phyloP scores from a whole-genome alignment of 2,888 invertebrate genomes.

The Brachycybe producta region DNA sequence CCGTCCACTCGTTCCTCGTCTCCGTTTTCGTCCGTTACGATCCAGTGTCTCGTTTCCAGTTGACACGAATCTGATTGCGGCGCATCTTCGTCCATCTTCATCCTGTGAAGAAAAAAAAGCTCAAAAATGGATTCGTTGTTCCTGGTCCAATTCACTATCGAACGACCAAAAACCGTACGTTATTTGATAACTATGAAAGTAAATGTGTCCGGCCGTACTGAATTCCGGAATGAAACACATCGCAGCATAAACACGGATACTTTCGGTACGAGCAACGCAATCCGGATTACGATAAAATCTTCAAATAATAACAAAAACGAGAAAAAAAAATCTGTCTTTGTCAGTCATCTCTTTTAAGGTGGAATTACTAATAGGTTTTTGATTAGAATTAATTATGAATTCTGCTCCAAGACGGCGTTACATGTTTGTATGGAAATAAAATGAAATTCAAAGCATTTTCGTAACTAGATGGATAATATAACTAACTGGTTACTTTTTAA shows the following conservation, averaged over 20 bases:
- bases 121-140: no score
- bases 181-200: slow-evolving; percentile 28
- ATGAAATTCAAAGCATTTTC: no score
- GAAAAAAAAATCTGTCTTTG: background rate
- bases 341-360: background rate
- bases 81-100: slow-evolving; percentile 28
- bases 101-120: slow-evolving; percentile 21
- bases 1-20: slow-evolving; percentile 28
- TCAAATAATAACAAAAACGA: background rate
- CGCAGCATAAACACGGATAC: slow-evolving; percentile 26
- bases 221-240: slow-evolving; percentile 29
- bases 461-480: no score
- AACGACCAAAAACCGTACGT: slow-evolving; percentile 24
- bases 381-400: no score
- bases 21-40: slow-evolving; percentile 28
- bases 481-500: no score
- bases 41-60: slow-evolving; percentile 29
- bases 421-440: no score
- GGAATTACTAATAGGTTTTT: no score
- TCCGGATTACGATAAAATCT: slow-evolving; percentile 26
- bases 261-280: slow-evolving; percentile 25
- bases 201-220: slow-evolving; percentile 24
- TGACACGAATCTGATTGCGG: slow-evolving; percentile 26
- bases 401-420: no score
- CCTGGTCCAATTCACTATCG: no score